Base-by-base conservation (phyloP, 1,140 invertebrate genomes). In the Drosophila athabasca region DNA sequence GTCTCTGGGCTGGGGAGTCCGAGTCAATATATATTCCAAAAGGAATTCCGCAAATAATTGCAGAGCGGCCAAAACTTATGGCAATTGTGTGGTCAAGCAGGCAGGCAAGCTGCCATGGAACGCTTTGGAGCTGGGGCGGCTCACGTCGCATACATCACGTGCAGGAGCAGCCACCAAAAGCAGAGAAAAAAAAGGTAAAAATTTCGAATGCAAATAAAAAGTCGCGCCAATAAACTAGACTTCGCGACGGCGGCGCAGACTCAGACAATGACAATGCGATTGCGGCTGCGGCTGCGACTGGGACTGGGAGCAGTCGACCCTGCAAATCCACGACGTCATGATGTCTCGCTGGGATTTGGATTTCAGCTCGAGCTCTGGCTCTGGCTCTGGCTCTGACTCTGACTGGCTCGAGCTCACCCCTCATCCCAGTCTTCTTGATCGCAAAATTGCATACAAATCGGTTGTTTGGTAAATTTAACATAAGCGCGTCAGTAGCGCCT, bases 141-240 rank as follows among this genome's bases (percentile, higher is more conserved):
- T 39, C 62, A 58, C 53, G 59, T 85, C 77, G 68, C 81, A 84
- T 84, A 76, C 79, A 87, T 87, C 82, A 81, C 82, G 82, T 85
- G 82, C 79, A 80, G 53, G 45, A 58, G 54, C 55, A 50, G 51
- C 68, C 62, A 54, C 53, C 66, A 69, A 58, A 69, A 69, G 69
- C 66, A 70, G 69, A 58, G 52, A 11, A 35, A 31, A 50, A 58
- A 26, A 9, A 67, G 13, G 45, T 44, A 75, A 64, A 80, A 68
- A 77, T 83, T 88, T 85, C 69, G 76, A 90, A 85, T 85, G 80
- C 83, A 90, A 90, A 90, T 90, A 90, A 88, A 90, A 90, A 90
- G 80, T 90, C 78, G 76, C 89, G 88, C 83, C 89, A 90, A 90
- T 90, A 90, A 90, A 90, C 88, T 90, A 90, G 88, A 90, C 89